These are phyloP conservation scores for Virgularia gustaviana DNA, from an alignment of 92 coral and sea anemone genomes.

Conservation along the genomic window DNA sequence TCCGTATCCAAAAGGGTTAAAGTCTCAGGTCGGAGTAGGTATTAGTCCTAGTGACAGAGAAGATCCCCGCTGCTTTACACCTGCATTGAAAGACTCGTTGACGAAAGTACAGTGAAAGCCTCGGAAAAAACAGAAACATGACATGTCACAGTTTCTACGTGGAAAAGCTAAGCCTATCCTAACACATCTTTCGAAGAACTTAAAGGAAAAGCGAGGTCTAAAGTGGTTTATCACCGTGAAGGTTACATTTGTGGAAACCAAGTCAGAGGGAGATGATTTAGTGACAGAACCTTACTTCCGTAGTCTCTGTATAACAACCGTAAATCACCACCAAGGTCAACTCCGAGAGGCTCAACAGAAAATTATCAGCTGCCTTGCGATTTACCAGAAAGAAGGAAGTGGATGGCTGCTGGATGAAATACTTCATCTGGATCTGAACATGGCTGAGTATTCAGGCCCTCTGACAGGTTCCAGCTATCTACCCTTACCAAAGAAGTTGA, in stretches of 20 bases:
- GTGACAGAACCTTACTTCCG: slow-evolving; percentile 39
- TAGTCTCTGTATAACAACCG: slow-evolving; percentile 30
- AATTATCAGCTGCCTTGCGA: background rate
- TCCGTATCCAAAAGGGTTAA: too few relatives aligned
- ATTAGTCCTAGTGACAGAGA: too few relatives aligned
- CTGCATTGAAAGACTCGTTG: too few relatives aligned
- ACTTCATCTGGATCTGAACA: slow-evolving; percentile 17
- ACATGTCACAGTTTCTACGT: too few relatives aligned
- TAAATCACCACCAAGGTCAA: slow-evolving; percentile 14
- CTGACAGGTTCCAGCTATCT: slow-evolving; percentile 13
- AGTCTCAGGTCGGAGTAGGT: too few relatives aligned
- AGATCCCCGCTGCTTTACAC: too few relatives aligned
- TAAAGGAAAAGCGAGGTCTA: slow-evolving; percentile 12
- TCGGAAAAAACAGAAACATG: too few relatives aligned
- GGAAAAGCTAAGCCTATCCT: too few relatives aligned
- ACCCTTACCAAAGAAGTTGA: slow-evolving; percentile 20
- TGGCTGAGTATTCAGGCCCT: slow-evolving; percentile 25
- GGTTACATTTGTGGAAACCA: slow-evolving; percentile 22
- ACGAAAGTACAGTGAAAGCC: too few relatives aligned
- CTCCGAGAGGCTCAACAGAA: slow-evolving; percentile 20
- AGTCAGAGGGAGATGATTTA: slow-evolving; percentile 24
- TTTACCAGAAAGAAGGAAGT: slow-evolving; percentile 35
- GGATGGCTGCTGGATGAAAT: slow-evolving; percentile 24
- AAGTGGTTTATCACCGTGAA: slow-evolving; percentile 16
- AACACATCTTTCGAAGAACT: background rate